Percentiles rank a stretch among this genome's conserved stretches.
Evolutionary conservation across 2,113 vertebrate species (phyloP).

Genomic region (Nestor notabilis): DNA sequence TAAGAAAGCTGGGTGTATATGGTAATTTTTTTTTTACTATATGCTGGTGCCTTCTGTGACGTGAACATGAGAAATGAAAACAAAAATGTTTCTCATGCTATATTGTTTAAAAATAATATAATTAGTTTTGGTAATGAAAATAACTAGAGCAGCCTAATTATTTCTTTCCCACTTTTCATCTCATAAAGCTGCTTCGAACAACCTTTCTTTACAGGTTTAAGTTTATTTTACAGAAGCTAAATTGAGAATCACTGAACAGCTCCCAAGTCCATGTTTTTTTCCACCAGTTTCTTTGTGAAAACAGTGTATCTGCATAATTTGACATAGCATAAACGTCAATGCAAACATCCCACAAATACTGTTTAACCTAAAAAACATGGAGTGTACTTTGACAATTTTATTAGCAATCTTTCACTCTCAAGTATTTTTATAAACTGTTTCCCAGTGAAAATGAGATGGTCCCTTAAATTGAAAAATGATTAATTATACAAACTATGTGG

Average conservation of each 20-base stretch:
- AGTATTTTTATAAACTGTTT: slow-evolving; percentile 59
- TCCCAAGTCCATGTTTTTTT: background rate
- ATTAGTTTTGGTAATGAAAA: background rate
- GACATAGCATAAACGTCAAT: background rate
- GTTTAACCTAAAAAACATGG: background rate
- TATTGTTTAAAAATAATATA: background rate
- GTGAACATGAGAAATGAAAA: background rate
- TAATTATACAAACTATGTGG: slow-evolving; percentile 28
- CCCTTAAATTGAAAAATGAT: slow-evolving; percentile 32
- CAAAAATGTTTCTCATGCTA: background rate
- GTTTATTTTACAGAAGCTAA: background rate
- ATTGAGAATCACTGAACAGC: background rate
- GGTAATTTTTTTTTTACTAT: background rate
- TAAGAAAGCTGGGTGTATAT: background rate
- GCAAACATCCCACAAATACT: slow-evolving; percentile 27
- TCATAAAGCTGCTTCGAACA: background rate
- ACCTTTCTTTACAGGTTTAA: background rate
- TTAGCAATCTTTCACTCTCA: slow-evolving; percentile 28
- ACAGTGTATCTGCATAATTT: background rate
- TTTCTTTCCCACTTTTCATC: background rate
- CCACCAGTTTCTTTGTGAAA: background rate
- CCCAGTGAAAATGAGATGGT: slow-evolving; percentile 49
- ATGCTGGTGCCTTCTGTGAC: background rate
- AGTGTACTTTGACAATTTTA: slow-evolving; percentile 23
- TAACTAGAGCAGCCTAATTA: background rate